Evolutionary conservation across 2,113 vertebrate species (phyloP), one percentile per base, ranked within the genome.

Genomic region (Anser cygnoides): DNA sequence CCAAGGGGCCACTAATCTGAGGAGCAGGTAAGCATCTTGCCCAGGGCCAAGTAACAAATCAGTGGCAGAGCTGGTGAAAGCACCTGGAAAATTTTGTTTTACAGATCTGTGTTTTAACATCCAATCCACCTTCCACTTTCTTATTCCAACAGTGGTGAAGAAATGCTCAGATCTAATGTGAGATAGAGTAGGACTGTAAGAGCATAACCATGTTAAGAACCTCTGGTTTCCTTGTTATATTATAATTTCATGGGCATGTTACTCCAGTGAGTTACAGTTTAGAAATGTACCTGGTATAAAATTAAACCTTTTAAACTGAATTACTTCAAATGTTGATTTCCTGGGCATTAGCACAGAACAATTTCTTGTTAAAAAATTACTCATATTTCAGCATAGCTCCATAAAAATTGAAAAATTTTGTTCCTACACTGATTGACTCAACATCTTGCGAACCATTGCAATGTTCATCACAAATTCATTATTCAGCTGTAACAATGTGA

Each of bases 161-260:
- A 85, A 71, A 59, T 89, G 59, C 78, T 94, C 54, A 89, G 91
- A 93, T 96, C 78, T 95, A 89, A 94, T 96, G 90, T 91, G 77
- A 93, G 92, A 97, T 91, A 95, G 46, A 13, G 13, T 89, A 91
- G 95, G 12, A 68, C 39, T 84, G 13, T 94, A 92, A 92, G n/a
- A 95, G 61, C 80, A 87, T 70, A 83, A 79, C 92, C 5, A 3
- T 0, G 0, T 58, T 91, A 87, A 84, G 59, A 93, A 85, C 41
- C 19, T 83, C 84, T 52, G 22, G 57, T 92, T 95, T 66, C 70
- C 92, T 89, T 87, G 35, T 72, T 73, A 82, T 6, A 35, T n/a
- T 66, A 25, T 54, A 73, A 11, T 87, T 95, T 91, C 75, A 76
- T 89, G 54, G 50, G 14, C 28, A 35, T 35, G 16, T 10, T 82